Conservation (phyloP, 2,888 invertebrate species). For the Troglohyphantes excavatus region DNA sequence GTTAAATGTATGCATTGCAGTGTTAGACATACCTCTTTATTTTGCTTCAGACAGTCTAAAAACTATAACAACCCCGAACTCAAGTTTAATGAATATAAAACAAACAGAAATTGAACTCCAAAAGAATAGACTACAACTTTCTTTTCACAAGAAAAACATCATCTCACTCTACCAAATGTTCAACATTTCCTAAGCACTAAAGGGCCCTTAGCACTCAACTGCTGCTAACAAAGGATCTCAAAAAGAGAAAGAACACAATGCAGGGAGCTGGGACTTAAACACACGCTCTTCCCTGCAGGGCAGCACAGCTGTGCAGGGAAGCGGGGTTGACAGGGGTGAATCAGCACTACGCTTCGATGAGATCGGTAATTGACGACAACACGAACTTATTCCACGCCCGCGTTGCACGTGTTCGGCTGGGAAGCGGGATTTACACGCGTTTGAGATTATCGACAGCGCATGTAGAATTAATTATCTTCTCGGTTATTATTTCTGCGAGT, state of each 20-base stretch:
- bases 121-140: no score
- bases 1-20: no score
- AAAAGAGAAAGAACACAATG: neutral
- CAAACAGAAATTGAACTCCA: no score
- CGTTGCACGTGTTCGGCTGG: neutral
- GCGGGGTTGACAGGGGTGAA: slow-evolving; percentile 66
- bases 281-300: slow-evolving; percentile 43
- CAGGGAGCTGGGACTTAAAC: slow-evolving; percentile 35
- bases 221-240: neutral
- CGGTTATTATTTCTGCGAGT: no score
- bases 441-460: neutral
- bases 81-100: no score
- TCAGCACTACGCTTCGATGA: slow-evolving; percentile 66
- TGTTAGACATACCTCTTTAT: no score
- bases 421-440: slow-evolving; percentile 13
- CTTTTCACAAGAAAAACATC: neutral
- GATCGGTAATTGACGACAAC: slow-evolving; percentile 65
- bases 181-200: neutral
- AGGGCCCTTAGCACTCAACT: slow-evolving; percentile 5
- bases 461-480: no score
- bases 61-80: no score
- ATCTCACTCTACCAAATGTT: neutral
- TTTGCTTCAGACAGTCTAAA: no score
- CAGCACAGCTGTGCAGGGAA: slow-evolving; percentile 71
- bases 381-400: slow-evolving; percentile 20